Conservation (phyloP, 2,113 vertebrate genomes). For the Halichoerus grypus region DNA sequence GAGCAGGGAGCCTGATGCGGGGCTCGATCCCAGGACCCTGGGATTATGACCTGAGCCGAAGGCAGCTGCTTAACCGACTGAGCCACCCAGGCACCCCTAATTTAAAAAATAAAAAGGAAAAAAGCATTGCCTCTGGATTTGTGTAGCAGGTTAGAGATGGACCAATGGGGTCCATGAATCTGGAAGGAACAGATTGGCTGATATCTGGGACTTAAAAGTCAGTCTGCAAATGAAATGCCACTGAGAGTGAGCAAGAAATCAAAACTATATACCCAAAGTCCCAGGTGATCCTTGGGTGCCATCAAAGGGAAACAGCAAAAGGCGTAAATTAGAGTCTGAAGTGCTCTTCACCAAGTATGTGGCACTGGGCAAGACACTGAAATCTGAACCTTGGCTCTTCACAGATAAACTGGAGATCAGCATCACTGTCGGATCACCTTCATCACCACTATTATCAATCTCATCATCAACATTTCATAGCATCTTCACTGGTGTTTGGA, state of each 20-base stretch:
- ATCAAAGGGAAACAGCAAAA: not conserved
- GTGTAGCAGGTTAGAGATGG: not conserved
- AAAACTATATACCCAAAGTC: not conserved
- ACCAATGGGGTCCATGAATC: not conserved
- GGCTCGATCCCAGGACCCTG: too few relatives aligned
- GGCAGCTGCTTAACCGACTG: too few relatives aligned
- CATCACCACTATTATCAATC: not conserved
- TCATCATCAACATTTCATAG: not conserved
- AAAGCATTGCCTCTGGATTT: not conserved
- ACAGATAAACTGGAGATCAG: not conserved
- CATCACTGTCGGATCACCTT: not conserved
- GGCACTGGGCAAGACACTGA: not conserved
- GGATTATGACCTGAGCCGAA: too few relatives aligned
- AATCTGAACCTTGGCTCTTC: not conserved
- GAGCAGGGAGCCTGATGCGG: too few relatives aligned
- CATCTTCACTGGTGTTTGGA: not conserved
- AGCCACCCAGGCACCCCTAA: not conserved
- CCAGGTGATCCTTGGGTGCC: not conserved
- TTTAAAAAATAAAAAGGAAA: not conserved
- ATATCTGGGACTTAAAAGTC: not conserved
- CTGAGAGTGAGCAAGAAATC: not conserved
- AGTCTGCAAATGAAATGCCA: not conserved
- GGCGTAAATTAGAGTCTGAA: too few relatives aligned
- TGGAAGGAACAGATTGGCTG: not conserved
- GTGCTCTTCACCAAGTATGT: not conserved